Evolutionary conservation across 2,888 invertebrate genomes (phyloP), one percentile per base, ranked within the genome.

Genomic region (Dione juno): DNA sequence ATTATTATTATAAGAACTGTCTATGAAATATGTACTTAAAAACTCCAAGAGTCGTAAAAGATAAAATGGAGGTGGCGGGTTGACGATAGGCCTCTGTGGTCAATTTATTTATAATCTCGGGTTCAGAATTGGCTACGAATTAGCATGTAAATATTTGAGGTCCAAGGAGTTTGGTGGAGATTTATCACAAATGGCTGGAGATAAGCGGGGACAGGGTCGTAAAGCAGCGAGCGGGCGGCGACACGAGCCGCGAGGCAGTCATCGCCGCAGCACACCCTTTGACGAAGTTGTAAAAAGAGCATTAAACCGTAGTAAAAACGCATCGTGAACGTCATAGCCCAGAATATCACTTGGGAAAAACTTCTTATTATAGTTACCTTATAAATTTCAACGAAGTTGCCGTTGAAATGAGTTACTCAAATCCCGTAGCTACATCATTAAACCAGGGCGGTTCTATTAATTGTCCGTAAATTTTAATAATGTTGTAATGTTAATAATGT

Each of bases 121-220:
- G 87, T 87, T 88, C 89, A 84, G 87, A 89, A 92, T 90, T 88
- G 89, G 84, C 90, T 89, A 90, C 87, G 91, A 92, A 93, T 92
- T 92, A 93, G 88, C 91, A 92, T 93, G 90, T 93, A 90, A 93
- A 93, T 93, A 93, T 92, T 93, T 91, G 88, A 93, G 86, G 92
- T 92, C 91, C 90, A 87, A 87, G 89, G 86, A 89, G 87, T 81
- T 85, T 86, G 85, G 88, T 82, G 82, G 86, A 90, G 93, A 93
- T 92, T 92, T 92, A 93, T 92, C 92, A 84, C 83, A 84, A 90
- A 87, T 79, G 87, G 86, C 84, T 79, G 70, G 79, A 88, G 93
- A 93, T 93, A 93, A 93, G 92, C 89, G 87, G 80, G 87, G 86
- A 84, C 86, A 79, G 82, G 78, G 84, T 90, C 92, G 91, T 92